Base-by-base conservation (phyloP, 2,888 invertebrate species). In the Embidobia sp. region DNA sequence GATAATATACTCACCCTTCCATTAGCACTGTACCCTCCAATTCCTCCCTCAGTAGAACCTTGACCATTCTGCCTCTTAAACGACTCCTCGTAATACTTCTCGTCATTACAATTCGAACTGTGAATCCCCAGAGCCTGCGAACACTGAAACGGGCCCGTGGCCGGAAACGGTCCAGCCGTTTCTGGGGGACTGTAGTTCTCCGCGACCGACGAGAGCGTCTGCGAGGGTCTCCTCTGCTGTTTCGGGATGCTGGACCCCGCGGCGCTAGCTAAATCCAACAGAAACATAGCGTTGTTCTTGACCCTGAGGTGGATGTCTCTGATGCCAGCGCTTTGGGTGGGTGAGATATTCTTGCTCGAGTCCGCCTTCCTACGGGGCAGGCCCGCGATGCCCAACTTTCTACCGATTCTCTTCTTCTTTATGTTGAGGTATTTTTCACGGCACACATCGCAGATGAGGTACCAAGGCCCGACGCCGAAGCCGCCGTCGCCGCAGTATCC, bases 201-300 rank as follows among this genome's bases (percentile, higher is more conserved):
- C 0, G 91, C 91, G 0, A 92, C 91, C 0, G 92, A 91, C 0
- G 92, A 91, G 88, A 92, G 89, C 10, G 88, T 88, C 42, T 89
- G 88, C 6, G 89, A 86, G 0, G 87, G 83, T 49, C 89, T 81
- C 57, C 89, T 81, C 27, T 89, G 88, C 22, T 89, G 89, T 63
- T 89, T 89, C 0, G 90, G 89, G 55, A 90, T 87, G 31, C 85
- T 90, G 1, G 91, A 84, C 0, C 93, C 92, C 2, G 94, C 93
- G 0, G 95, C 93, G 77, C 96, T 95, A 0, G 96, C 96, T 57
- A 98, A 89, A 86, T 98, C 98, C 70, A 99, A 91, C 7, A 99
- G 90, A 87, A 98, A 99, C 89, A 97, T 93, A 0, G 99, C 98
- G 88, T 99, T 99, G 86, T 97, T 97, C 83, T 95, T 95, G 93